phyloP scores from a whole-genome alignment of 1,140 invertebrate species.

The Mizuhopecten yessoensis region DNA sequence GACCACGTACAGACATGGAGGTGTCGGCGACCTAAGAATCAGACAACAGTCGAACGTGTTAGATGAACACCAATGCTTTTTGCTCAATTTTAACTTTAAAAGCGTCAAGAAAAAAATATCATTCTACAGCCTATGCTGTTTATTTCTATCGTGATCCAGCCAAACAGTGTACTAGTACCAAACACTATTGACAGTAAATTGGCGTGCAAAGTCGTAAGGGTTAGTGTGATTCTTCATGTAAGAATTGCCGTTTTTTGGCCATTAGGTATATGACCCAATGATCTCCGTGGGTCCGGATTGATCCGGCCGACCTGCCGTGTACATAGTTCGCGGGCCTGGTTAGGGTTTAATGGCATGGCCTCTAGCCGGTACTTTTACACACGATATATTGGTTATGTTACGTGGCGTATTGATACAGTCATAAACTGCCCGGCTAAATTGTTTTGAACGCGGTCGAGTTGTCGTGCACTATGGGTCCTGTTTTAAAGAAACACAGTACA shows the following conservation, averaged over 20 bases:
- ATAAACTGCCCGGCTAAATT: background rate
- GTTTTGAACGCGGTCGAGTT: background rate
- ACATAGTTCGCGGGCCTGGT: background rate
- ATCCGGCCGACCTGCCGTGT: background rate
- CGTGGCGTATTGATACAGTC: background rate
- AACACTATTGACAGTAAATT: background rate
- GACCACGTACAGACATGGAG: background rate
- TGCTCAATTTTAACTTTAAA: background rate
- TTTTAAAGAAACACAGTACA: background rate
- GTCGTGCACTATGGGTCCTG: too few relatives aligned
- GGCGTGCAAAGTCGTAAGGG: background rate
- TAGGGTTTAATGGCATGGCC: background rate
- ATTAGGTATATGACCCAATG: background rate
- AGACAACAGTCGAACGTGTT: background rate
- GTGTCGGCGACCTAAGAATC: background rate
- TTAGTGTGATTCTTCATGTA: background rate
- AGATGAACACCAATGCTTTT: background rate
- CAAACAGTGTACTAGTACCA: background rate
- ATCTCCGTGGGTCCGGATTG: background rate
- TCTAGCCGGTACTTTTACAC: background rate
- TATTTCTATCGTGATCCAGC: background rate
- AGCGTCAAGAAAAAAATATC: background rate
- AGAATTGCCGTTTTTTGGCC: background rate
- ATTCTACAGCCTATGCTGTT: background rate
- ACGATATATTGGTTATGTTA: background rate